phyloP scores from a whole-genome alignment of 2,113 vertebrate species.

The Anhinga rufa region DNA sequence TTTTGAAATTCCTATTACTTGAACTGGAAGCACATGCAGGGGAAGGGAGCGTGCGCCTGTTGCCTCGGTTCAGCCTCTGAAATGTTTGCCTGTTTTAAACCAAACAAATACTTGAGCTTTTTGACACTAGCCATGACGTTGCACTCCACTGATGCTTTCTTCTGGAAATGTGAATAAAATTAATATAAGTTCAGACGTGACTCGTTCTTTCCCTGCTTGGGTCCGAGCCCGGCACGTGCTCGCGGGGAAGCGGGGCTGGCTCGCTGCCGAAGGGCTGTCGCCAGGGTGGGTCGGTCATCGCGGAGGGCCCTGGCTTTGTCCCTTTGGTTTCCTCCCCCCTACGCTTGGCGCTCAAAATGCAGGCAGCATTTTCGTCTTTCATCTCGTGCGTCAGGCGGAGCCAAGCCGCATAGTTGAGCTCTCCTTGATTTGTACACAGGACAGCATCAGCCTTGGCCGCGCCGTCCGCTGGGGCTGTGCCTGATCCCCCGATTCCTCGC shows the following conservation, averaged over 20 bases:
- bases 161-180: slow-evolving; percentile 61
- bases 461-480: accelerated
- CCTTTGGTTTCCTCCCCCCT: not conserved
- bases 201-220: not conserved
- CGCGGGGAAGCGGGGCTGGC: not conserved
- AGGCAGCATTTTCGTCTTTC: not conserved
- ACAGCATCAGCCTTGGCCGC: not conserved
- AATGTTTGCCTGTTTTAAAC: not conserved
- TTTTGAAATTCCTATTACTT: not conserved
- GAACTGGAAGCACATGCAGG: not conserved
- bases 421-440: not conserved
- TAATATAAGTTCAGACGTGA: not conserved
- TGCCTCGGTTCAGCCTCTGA: not conserved
- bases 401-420: not conserved
- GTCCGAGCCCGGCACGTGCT: not conserved
- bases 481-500: not conserved
- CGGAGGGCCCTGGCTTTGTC: not conserved
- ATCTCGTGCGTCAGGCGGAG: not conserved
- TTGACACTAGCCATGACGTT: not conserved
- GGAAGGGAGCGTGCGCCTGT: not conserved
- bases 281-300: accelerated
- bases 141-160: slow-evolving; percentile 15
- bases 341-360: not conserved
- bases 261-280: not conserved
- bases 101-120: not conserved